Evolutionary conservation across 2,888 invertebrate species (phyloP), one percentile per base, ranked within the genome.

Genomic region (Platynereis dumerilii): DNA sequence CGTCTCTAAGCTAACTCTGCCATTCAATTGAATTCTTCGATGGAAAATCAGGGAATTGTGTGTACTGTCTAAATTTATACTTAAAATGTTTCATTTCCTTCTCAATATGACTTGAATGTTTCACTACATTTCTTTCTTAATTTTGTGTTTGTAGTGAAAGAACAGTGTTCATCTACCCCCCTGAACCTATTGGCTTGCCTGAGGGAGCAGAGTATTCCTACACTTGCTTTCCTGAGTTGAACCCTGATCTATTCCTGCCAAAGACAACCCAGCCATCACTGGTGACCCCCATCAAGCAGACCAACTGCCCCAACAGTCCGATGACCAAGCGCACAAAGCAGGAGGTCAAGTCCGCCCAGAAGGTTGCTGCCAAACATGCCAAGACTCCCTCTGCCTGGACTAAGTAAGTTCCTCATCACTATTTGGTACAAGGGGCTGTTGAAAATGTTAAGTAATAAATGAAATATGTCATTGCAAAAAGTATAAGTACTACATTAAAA

Each of bases 81-180:
- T n/a, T n/a, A n/a, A n/a, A n/a, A n/a, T n/a, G n/a, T n/a, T n/a
- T n/a, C n/a, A n/a, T n/a, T n/a, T n/a, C n/a, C n/a, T n/a, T n/a
- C n/a, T n/a, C n/a, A n/a, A n/a, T n/a, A n/a, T n/a, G n/a, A n/a
- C n/a, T n/a, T n/a, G n/a, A n/a, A n/a, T n/a, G n/a, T n/a, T n/a
- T n/a, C n/a, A n/a, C n/a, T n/a, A n/a, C n/a, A n/a, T n/a, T n/a
- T n/a, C n/a, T n/a, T n/a, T n/a, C n/a, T n/a, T n/a, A n/a, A n/a
- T n/a, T n/a, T n/a, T n/a, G n/a, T 45, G n/a, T 29, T 24, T 76
- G 89, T 88, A 66, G 92, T 91, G 97, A 98, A 84, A 87, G 94
- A 70, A 97, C 97, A 17, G 95, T 97, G 67, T 95, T 95, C 80
- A 93, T 99, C 71, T 88, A 94, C 80, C 95, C 97, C 26, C 97